Percentiles rank a stretch among this genome's conserved stretches.
phyloP scores from a whole-genome alignment of 1,140 invertebrate genomes.

The Orchestia grillus region DNA sequence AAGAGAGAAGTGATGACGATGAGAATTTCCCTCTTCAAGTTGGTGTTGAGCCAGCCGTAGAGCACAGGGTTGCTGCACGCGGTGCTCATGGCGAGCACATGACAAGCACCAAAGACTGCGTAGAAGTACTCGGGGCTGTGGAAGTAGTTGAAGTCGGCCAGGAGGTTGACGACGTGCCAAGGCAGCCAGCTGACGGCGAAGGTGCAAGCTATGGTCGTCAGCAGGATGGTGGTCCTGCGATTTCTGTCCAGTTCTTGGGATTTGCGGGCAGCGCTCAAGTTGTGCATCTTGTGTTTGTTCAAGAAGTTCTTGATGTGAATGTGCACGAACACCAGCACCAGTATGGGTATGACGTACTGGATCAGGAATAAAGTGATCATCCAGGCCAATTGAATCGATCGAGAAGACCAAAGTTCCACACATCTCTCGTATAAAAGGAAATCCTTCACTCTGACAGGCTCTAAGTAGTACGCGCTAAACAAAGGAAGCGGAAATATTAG shows the following conservation, averaged over 20 bases:
- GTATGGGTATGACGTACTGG: conserved; percentile 75
- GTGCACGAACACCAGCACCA: conserved; percentile 75
- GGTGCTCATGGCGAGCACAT: conserved; percentile 75
- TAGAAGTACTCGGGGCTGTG: conserved; percentile 64
- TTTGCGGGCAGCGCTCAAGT: conserved; percentile 68
- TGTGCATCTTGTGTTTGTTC: conserved; percentile 66
- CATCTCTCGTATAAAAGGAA: conserved; percentile 71
- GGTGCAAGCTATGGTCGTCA: conserved; percentile 72
- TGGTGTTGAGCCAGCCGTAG: conserved; percentile 76
- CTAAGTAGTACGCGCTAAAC: conserved; percentile 73
- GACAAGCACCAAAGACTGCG: conserved; percentile 74
- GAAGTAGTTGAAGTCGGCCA: conserved; percentile 70
- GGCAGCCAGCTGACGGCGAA: conserved; percentile 75
- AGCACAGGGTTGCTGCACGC: conserved; percentile 75
- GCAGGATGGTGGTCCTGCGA: conserved; percentile 73
- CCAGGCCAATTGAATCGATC: conserved; percentile 73
- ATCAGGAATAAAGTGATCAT: conserved; percentile 74
- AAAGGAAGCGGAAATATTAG: conserved; percentile 71
- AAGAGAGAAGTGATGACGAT: conserved; percentile 45
- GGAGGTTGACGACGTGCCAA: conserved; percentile 74
- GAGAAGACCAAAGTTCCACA: conserved; percentile 72
- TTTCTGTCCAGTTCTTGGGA: conserved; percentile 73
- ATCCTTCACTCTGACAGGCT: conserved; percentile 70
- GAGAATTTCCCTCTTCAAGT: conserved; percentile 71
- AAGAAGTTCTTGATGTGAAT: conserved; percentile 74